Conservation (phyloP, 2,113 vertebrate species). For the Embiotoca jacksoni region DNA sequence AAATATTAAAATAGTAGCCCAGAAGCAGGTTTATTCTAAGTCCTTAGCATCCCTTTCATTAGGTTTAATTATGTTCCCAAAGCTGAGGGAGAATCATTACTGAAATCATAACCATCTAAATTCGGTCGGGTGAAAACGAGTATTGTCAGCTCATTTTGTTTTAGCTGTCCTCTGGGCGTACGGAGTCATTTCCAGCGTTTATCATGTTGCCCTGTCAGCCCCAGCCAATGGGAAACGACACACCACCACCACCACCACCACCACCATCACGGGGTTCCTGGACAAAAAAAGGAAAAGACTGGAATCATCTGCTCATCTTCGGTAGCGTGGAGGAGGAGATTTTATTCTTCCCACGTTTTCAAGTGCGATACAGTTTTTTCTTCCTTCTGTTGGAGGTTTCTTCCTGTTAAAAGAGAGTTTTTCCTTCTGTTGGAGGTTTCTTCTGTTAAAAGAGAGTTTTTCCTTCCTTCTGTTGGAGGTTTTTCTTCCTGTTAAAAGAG, state of each 20-base stretch:
- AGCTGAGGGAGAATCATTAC: slow-evolving; percentile 59
- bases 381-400: no score
- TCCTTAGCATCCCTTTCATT: slow-evolving; percentile 44
- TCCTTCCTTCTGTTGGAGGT: no score
- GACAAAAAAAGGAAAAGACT: slow-evolving; percentile 45
- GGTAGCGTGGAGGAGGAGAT: not conserved
- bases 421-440: no score
- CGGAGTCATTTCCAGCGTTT: slow-evolving; percentile 61
- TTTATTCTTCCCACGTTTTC: slow-evolving; percentile 23
- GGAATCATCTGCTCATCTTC: slow-evolving; percentile 59
- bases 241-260: slow-evolving; percentile 2
- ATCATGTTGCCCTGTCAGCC: slow-evolving; percentile 60
- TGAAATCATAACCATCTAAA: slow-evolving; percentile 72
- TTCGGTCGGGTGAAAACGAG: slow-evolving; percentile 55
- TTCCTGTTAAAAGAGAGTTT: no score
- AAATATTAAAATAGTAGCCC: slow-evolving; percentile 32
- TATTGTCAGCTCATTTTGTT: slow-evolving; percentile 74
- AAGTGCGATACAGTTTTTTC: slow-evolving; percentile 12
- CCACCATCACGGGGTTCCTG: no score
- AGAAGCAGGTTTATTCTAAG: slow-evolving; percentile 29
- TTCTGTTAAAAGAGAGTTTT: no score
- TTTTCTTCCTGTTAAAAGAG: no score
- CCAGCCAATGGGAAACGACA: slow-evolving; percentile 47
- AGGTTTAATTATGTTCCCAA: slow-evolving; percentile 66
- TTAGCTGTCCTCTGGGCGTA: slow-evolving; percentile 60